These are phyloP conservation scores for Danio rerio DNA, from an alignment of 2,113 vertebrate species.

Conservation along the genomic window GRCz12tu NC_133200.1:26197501-26198000, in stretches of 20 bases:
- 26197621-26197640: constrained; percentile 29
- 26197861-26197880: too few species aligned
- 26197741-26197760: not conserved
- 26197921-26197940: too few species aligned
- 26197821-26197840: not conserved
- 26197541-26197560: constrained; percentile 26
- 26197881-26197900: too few species aligned
- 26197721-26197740: not conserved
- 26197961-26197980: too few species aligned
- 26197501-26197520: constrained; percentile 26
- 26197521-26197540: constrained; percentile 26
- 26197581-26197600: constrained; percentile 45
- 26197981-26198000: too few species aligned
- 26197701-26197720: not conserved
- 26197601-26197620: constrained; percentile 39
- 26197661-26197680: not conserved
- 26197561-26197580: constrained; percentile 43
- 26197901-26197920: too few species aligned
- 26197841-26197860: too few species aligned
- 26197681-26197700: not conserved
- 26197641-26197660: not conserved
- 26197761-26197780: not conserved
- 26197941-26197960: too few species aligned
- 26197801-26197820: not conserved
- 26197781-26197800: not conserved